Evolutionary conservation across 2,797 vertebrate genomes (phyloP).

Genomic region (Kryptolebias ocellatus): DNA sequence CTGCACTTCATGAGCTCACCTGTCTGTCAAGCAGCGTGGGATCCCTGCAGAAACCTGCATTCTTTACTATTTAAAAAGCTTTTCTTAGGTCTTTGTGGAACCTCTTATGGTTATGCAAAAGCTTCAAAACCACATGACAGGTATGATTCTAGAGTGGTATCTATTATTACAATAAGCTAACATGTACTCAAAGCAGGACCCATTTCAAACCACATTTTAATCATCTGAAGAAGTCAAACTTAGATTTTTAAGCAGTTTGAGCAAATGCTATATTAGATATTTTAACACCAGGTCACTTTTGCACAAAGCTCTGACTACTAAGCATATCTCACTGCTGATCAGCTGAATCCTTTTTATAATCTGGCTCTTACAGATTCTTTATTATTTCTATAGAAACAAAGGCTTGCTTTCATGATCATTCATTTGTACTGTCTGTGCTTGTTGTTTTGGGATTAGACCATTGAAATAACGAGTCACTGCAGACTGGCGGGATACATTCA

Average conservation of each 20-base stretch:
- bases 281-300: too few species aligned
- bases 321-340: too few species aligned
- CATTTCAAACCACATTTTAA: not conserved
- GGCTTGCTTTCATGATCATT: too few species aligned
- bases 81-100: not conserved
- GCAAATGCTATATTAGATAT: not conserved
- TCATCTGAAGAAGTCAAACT: not conserved
- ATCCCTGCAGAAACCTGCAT: not conserved
- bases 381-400: too few species aligned
- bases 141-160: not conserved
- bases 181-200: too few species aligned
- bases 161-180: not conserved
- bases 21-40: slow-evolving; percentile 18
- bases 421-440: too few species aligned
- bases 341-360: too few species aligned
- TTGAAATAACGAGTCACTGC: too few species aligned
- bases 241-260: not conserved
- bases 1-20: slow-evolving; percentile 21
- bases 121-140: not conserved
- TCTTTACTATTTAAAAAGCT: slow-evolving; percentile 1
- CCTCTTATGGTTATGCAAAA: not conserved
- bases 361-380: too few species aligned
- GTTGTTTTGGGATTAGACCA: too few species aligned
- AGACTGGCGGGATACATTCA: too few species aligned
- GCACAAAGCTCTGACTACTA: too few species aligned